A percentile compares a stretch with the other conserved stretches of the same genome.
phyloP scores from a whole-genome alignment of 2,797 vertebrate genomes.

The Brachyrhaphis roseni region DNA sequence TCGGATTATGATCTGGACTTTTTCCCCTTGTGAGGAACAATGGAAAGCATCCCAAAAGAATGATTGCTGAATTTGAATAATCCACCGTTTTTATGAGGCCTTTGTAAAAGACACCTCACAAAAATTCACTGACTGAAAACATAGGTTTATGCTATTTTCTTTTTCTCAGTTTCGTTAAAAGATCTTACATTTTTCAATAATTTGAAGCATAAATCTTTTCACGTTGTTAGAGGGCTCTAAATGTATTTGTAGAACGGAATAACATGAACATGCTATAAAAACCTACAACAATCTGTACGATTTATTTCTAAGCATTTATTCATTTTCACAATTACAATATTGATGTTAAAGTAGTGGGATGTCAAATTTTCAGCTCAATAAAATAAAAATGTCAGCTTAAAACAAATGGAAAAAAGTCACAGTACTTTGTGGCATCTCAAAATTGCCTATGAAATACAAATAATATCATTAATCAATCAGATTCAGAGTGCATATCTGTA shows the following conservation, averaged over 20 bases:
- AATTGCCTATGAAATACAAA: neutral
- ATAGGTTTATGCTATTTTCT: neutral
- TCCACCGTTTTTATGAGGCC: too few species aligned
- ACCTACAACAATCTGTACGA: neutral
- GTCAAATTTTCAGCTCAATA: neutral
- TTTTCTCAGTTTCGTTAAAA: neutral
- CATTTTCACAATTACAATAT: neutral
- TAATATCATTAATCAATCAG: neutral
- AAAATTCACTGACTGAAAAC: neutral
- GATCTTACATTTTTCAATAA: neutral
- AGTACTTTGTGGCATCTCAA: neutral
- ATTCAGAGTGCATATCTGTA: neutral
- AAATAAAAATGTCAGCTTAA: neutral
- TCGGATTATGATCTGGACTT: neutral
- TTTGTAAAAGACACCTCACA: neutral
- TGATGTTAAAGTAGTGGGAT: neutral
- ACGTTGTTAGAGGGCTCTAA: neutral
- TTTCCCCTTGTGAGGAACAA: neutral
- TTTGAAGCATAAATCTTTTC: neutral
- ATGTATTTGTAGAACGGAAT: neutral
- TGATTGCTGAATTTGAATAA: neutral
- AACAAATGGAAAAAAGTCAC: neutral
- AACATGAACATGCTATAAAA: neutral
- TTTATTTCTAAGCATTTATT: neutral
- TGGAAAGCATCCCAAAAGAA: neutral